phyloP scores from a whole-genome alignment of 2,797 vertebrate genomes.

The Ctenosaura bakeri region DNA sequence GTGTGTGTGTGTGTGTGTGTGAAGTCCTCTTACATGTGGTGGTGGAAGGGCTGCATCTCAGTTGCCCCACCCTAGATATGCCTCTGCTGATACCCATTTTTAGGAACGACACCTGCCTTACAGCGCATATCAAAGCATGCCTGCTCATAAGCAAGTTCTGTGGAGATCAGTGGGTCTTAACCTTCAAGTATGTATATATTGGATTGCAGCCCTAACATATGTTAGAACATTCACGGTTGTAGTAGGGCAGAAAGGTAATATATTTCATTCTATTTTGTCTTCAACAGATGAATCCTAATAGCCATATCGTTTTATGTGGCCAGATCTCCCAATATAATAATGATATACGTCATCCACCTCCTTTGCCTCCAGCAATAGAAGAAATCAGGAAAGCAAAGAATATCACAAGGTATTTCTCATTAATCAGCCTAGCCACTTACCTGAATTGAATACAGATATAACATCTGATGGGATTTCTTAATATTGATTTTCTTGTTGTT shows the following conservation, averaged over 20 bases:
- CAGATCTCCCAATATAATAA: slow-evolving; percentile 98
- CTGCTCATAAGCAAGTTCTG: background rate
- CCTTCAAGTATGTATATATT: background rate
- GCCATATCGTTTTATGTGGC: slow-evolving; percentile 93
- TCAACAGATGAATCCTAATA: slow-evolving; percentile 89
- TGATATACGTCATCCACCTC: slow-evolving; percentile 93
- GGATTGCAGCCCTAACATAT: too few relatives aligned
- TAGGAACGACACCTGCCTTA: background rate
- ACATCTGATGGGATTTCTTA: background rate
- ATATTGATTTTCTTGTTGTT: background rate
- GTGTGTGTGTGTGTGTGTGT: too few relatives aligned
- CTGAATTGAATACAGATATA: background rate
- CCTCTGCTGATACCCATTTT: background rate
- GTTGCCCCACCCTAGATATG: too few relatives aligned
- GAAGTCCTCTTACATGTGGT: too few relatives aligned
- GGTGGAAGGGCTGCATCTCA: too few relatives aligned
- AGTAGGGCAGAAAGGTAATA: background rate
- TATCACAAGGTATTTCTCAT: slow-evolving; percentile 84
- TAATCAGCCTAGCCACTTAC: slow-evolving; percentile 12
- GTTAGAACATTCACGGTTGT: background rate
- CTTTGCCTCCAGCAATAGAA: slow-evolving; percentile 81
- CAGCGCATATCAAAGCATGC: background rate
- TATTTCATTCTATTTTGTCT: slow-evolving; percentile 54
- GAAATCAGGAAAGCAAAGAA: slow-evolving; percentile 81
- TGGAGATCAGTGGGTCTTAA: too few relatives aligned